Evolutionary conservation across 2,797 vertebrate genomes (phyloP).

Genomic region (Saguinus oedipus): DNA sequence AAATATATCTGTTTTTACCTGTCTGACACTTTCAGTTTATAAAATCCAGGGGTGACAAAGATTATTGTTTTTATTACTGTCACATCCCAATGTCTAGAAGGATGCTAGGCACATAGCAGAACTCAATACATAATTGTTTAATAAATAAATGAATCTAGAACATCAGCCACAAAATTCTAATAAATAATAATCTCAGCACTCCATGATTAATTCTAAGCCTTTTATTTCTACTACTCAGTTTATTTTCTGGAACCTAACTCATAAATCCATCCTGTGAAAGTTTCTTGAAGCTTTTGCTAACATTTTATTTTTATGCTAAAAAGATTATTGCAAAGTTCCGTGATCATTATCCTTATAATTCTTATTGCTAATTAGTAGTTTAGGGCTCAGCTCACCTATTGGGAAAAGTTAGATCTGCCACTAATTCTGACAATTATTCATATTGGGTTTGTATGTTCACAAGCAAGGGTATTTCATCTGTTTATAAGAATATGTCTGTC

Average conservation of each 20-base stretch:
- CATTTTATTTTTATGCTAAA: background rate
- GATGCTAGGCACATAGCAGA: background rate
- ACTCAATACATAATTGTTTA: background rate
- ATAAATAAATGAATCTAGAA: background rate
- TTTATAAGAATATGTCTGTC: background rate
- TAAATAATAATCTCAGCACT: background rate
- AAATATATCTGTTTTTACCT: background rate
- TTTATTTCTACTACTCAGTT: background rate
- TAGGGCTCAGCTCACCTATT: background rate
- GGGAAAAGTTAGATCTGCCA: background rate
- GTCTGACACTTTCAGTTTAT: background rate
- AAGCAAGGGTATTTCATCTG: background rate
- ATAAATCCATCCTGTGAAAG: background rate
- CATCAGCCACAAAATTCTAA: background rate
- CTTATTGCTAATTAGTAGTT: background rate
- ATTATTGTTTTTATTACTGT: background rate
- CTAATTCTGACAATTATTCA: slow-evolving; percentile 27
- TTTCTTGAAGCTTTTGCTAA: background rate
- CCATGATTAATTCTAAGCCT: background rate
- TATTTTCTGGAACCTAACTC: background rate
- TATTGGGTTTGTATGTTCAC: background rate
- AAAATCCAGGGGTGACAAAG: background rate
- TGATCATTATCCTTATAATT: background rate
- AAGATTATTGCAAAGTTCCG: background rate
- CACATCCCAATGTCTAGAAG: background rate